Evolutionary conservation across 2,888 invertebrate genomes (phyloP), one percentile per base, ranked within the genome.

Genomic region (Lacanobia oleracea): DNA sequence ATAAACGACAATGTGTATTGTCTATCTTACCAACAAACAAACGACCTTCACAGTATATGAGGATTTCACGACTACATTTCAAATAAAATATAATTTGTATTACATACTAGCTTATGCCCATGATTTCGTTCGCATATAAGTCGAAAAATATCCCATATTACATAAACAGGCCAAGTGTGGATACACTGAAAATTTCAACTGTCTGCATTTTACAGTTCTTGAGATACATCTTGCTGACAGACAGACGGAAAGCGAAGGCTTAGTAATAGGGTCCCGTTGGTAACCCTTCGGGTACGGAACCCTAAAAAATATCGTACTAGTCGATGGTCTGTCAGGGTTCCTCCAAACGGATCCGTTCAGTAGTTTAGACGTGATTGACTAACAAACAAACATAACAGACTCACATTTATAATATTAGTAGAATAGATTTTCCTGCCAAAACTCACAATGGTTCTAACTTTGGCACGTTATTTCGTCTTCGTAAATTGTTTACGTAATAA

Each of bases 1-100:
- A 21, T 18, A 10, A 50, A 45, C 12, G n/a, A 43, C 56, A 43
- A 40, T 27, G 27, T 53, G 37, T 50, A 62, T 72, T 65, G 53
- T 72, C 21, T 72, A 48, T 67, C 21, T 72, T 43, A 48, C n/a
- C 9, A 12, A 50, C 53, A n/a, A 62, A 43, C 60, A 16, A 6
- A 43, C 18, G 50, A 48, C 82, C 79, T 82, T 77, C 82, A 43
- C 14, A 9, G 18, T 45, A 48, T 56, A 33, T 45, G 51, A 50
- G 5, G n/a, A 62, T 63, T 45, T 82, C 62, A 50, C 78, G 10
- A 10, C 9, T 53, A 27, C 2, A 37, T 68, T 62, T 48, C 27
- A 72, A 82, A 68, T 48, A 72, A 82, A 68, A 61, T 16, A 10
- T 40, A 23, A 61, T 21, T 59, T 21, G 45, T 16, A 43, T 16